Percentiles rank a stretch among this genome's conserved stretches.
These are phyloP conservation scores for Cariama cristata DNA, from an alignment of 2,113 vertebrate genomes.

Conservation along the genomic window DNA sequence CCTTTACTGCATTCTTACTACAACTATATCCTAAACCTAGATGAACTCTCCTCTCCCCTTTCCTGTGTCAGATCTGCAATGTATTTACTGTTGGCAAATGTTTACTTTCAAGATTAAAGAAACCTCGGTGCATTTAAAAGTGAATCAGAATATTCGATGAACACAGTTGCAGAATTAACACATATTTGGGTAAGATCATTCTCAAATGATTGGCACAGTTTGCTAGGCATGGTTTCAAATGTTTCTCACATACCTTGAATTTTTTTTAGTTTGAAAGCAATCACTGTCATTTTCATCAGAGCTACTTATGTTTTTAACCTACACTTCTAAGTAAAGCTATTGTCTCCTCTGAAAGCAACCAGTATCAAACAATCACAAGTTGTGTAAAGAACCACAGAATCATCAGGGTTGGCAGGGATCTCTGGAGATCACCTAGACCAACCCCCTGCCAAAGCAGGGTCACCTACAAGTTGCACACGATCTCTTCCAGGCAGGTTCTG, in stretches of 20 bases:
- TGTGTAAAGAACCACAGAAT: neutral
- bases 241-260: neutral
- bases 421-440: too few relatives aligned
- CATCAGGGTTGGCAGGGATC: too few relatives aligned
- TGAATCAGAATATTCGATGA: neutral
- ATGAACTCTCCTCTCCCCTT: neutral
- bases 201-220: neutral
- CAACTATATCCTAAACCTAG: neutral
- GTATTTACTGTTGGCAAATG: neutral
- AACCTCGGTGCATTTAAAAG: neutral
- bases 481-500: too few relatives aligned
- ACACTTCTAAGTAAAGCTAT: neutral
- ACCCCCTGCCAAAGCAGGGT: too few relatives aligned
- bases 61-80: neutral
- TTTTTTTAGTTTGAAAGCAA: neutral
- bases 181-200: neutral
- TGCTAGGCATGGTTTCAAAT: neutral
- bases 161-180: neutral
- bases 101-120: neutral
- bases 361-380: neutral
- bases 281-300: constrained; percentile 22
- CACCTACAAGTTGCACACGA: too few relatives aligned
- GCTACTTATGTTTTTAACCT: neutral
- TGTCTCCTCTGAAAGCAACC: constrained; percentile 28
- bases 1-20: neutral